These are phyloP conservation scores for Amphiprion ocellaris DNA, from an alignment of 2,113 vertebrate genomes.

Conservation along the genomic window DNA sequence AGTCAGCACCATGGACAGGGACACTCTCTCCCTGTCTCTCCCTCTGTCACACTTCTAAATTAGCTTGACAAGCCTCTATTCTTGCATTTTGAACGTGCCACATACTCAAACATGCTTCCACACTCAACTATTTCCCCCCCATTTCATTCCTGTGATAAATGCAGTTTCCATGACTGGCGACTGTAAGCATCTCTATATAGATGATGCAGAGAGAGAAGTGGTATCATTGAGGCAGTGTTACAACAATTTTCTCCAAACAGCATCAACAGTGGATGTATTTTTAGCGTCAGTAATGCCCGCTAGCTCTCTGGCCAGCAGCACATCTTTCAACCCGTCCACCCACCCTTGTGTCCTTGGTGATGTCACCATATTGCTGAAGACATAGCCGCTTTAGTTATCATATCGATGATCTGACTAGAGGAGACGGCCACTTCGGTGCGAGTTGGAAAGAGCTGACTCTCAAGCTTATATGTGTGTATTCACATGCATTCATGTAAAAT, in stretches of 20 bases:
- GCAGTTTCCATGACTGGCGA: not conserved
- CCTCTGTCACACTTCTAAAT: conserved; percentile 31
- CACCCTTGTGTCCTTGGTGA: conserved; percentile 60
- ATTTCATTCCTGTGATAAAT: not conserved
- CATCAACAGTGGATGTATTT: conserved; percentile 55
- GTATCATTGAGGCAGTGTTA: not conserved
- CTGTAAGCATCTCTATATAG: not conserved
- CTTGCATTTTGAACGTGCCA: not conserved
- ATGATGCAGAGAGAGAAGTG: not conserved
- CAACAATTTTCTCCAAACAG: conserved; percentile 24
- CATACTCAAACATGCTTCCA: not conserved
- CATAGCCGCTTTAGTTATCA: conserved; percentile 51
- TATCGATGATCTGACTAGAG: conserved; percentile 41
- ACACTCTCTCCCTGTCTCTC: conserved; percentile 24
- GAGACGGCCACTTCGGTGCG: conserved; percentile 5
- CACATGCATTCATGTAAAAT: not conserved
- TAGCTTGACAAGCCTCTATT: conserved; percentile 23
- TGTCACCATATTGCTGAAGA: conserved; percentile 56
- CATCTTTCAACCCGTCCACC: not conserved
- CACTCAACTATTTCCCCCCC: too few relatives aligned
- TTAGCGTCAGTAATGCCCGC: conserved; percentile 50
- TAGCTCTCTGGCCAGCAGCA: conserved; percentile 39
- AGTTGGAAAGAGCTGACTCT: not conserved
- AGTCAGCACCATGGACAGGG: conserved; percentile 82
- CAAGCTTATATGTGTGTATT: not conserved